Percentiles rank a stretch among this genome's conserved stretches.
Conservation (phyloP, 1,140 invertebrate species). For the Dendroctonus valens region DNA sequence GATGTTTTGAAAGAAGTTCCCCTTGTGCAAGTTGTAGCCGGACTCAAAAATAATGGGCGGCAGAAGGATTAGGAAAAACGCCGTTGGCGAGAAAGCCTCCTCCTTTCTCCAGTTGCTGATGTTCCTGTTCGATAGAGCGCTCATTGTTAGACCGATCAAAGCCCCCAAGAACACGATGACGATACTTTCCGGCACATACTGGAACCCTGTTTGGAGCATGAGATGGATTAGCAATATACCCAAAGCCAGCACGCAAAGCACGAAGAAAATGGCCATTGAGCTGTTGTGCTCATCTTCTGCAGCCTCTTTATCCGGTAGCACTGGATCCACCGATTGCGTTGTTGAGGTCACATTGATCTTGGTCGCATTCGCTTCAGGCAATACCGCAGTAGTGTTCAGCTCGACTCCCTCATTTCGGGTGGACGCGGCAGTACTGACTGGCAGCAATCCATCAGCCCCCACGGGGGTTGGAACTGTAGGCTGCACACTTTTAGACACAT, state of each 20-base stretch:
- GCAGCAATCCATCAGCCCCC: neutral
- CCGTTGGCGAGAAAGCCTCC: slow-evolving; percentile 95
- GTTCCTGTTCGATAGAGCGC: slow-evolving; percentile 84
- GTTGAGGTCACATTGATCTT: slow-evolving; percentile 49
- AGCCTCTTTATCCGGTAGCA: slow-evolving; percentile 80
- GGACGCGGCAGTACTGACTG: too few relatives aligned
- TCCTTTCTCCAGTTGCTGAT: slow-evolving; percentile 94
- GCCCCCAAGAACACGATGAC: slow-evolving; percentile 96
- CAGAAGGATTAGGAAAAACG: slow-evolving; percentile 94
- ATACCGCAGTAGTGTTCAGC: slow-evolving; percentile 9
- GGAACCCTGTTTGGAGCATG: slow-evolving; percentile 93
- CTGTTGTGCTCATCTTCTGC: slow-evolving; percentile 95
- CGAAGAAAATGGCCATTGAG: slow-evolving; percentile 96
- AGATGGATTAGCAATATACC: slow-evolving; percentile 93
- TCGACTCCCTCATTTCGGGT: neutral
- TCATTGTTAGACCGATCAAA: slow-evolving; percentile 86
- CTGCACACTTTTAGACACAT: neutral
- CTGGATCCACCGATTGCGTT: slow-evolving; percentile 58
- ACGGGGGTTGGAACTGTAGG: neutral
- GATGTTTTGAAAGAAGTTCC: slow-evolving; percentile 98
- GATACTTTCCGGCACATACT: slow-evolving; percentile 95
- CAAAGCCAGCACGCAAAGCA: slow-evolving; percentile 86
- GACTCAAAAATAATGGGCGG: slow-evolving; percentile 99
- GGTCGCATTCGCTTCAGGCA: slow-evolving; percentile 17
- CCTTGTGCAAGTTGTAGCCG: slow-evolving; percentile 97